Conservation (phyloP, 2,797 vertebrate species). For the Myioborus miniatus region DNA sequence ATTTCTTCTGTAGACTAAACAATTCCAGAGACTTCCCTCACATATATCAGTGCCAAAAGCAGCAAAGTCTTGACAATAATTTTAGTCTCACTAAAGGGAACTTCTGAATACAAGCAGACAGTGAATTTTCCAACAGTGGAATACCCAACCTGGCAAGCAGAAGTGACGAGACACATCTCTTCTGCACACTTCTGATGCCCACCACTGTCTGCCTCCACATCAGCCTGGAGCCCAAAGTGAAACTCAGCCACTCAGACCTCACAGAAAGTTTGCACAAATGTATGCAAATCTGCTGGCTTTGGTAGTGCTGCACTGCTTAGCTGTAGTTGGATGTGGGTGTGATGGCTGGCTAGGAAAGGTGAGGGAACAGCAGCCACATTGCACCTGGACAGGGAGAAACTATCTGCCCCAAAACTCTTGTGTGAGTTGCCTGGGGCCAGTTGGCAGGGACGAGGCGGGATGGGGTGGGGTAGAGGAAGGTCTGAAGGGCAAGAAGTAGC, state of each 20-base stretch:
- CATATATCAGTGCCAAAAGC: neutral
- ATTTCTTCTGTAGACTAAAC: neutral
- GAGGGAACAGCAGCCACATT: neutral
- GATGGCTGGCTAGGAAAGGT: neutral
- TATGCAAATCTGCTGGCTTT: slow-evolving; percentile 23
- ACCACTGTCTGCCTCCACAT: neutral
- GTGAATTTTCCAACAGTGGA: neutral
- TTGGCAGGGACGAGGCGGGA: neutral
- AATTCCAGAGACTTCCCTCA: neutral
- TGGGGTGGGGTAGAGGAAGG: neutral
- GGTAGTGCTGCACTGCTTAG: neutral
- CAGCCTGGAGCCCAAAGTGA: neutral
- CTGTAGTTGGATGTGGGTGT: neutral
- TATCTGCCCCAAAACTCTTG: neutral
- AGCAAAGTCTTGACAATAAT: neutral
- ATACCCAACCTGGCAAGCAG: neutral
- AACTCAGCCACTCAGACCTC: neutral
- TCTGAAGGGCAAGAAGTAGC: neutral
- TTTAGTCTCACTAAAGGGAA: neutral
- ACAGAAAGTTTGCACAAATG: neutral
- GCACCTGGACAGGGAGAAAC: neutral
- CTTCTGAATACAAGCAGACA: neutral
- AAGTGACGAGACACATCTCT: neutral
- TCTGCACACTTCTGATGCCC: neutral
- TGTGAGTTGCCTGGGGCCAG: neutral